Evolutionary conservation across 1,140 invertebrate genomes (phyloP), one percentile per base, ranked within the genome.

Genomic region (Zaprionus capensis): DNA sequence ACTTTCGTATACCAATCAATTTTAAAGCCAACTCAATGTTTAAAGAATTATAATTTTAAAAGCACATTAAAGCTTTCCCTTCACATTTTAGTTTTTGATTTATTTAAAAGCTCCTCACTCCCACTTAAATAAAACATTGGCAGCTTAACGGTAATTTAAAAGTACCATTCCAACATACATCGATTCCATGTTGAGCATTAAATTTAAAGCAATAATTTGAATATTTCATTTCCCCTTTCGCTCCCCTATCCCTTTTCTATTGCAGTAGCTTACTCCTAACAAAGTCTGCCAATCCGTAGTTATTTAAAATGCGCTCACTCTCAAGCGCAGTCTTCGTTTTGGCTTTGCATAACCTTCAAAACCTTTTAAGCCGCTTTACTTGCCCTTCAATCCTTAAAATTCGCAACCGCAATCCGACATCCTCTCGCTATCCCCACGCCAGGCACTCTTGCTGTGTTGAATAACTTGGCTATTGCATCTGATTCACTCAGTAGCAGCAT

Each of bases 291-390:
- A 71, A 64, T 64, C 67, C 31, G 31, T 69, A 22, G 20, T 44
- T 62, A 55, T 69, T 62, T 49, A 34, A 15, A 57, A 57, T 57
- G 53, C 67, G 28, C 28, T 31, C 41, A 34, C 46, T 34, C 11
- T 17, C n/a, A 17, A 46, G 6, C 26, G 44, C 20, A 41, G 11
- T 34, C 26, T 31, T 63, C 49, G 49, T 41, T 28, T 71, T 44
- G 46, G 46, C 46, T 51, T 58, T 36, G 53, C 61, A 63, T 80
- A 87, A 86, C 80, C 77, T 88, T 88, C 73, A 66, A 65, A 81
- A 77, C 73, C 73, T 87, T 80, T 86, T 86, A 88, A 86, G 84
- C 83, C 64, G 80, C 84, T 83, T 84, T 79, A 63, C 68, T 28
- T 78, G 84, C 71, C 82, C 82, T 78, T 85, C 81, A 81, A 68